Base-by-base conservation (phyloP, 2,113 vertebrate genomes). In the Lampris incognitus region DNA sequence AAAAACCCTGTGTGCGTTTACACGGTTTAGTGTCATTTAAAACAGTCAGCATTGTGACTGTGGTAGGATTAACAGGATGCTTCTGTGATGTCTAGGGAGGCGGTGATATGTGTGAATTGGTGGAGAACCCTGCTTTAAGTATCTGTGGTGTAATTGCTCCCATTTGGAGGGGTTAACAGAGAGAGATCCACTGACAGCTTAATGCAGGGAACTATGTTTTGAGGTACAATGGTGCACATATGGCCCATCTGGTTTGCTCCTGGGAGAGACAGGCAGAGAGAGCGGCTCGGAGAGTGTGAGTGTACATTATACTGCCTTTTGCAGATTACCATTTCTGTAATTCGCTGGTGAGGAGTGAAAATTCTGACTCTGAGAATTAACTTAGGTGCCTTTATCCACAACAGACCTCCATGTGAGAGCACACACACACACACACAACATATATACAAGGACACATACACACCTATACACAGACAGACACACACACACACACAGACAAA, bases 61-160 rank as follows among this genome's bases (percentile, higher is more conserved):
- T 76, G 75, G 79, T 81, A 77, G 83, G 80, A 72, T 65, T 82
- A 82, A 78, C 62, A 78, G 85, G 84, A 82, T 75, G 80, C 78
- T 86, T 91, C 79, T 88, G 84, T 85, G 74, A 87, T 77, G 72
- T 75, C 81, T 92, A 85, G 81, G 82, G 83, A 67, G 79, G 75
- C 75, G 69, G 91, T 89, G 85, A 86, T 86, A 77, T 82, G 87
- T 90, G 86, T 92, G 89, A 91, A 82, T 91, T 88, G 89, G 74
- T 81, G 82, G 87, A 79, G 83, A 88, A 79, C 76, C 82, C 77
- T 79, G 79, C 84, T 86, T 42, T 90, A 87, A 92, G 91, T 90
- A 87, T 92, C 83, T 91, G 72, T 89, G 83, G 75, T 87, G 83
- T 90, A 92, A 92, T 93, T 89, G 91, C 85, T 92, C 86, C 88